These are phyloP conservation scores for Drosophila pachea DNA, from an alignment of 1,140 invertebrate species.

Conservation along the genomic window DNA sequence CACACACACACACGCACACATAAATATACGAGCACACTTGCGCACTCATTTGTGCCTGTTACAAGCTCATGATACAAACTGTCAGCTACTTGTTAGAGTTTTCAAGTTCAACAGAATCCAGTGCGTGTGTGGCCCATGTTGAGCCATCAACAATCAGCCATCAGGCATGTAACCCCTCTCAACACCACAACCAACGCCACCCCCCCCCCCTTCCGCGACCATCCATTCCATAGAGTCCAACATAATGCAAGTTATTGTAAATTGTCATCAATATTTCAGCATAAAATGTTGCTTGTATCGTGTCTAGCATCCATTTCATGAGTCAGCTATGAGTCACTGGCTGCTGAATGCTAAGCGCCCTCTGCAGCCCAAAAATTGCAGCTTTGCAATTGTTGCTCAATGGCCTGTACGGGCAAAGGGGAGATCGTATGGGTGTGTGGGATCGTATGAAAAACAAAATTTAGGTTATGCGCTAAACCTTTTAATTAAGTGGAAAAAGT, in stretches of 20 bases:
- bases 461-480: constrained; percentile 74
- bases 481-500: constrained; percentile 77
- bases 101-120: constrained; percentile 69
- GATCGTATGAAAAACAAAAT: constrained; percentile 60
- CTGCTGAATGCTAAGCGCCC: not conserved
- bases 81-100: constrained; percentile 40
- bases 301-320: constrained; percentile 23
- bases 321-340: constrained; percentile 38
- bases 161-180: not conserved
- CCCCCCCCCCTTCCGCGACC: not conserved
- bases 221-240: not conserved
- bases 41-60: constrained; percentile 40
- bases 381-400: constrained; percentile 2
- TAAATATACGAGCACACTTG: too few relatives aligned
- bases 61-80: constrained; percentile 38
- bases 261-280: constrained; percentile 64
- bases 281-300: constrained; percentile 28
- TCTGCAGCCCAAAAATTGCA: constrained; percentile 1
- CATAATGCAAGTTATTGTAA: constrained; percentile 41
- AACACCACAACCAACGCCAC: not conserved
- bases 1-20: constrained; percentile 2
- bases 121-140: constrained; percentile 55
- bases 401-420: not conserved
- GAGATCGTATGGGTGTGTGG: not conserved
- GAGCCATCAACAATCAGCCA: constrained; percentile 1